phyloP scores from a whole-genome alignment of 2,797 vertebrate genomes.

The Tadarida brasiliensis region DNA sequence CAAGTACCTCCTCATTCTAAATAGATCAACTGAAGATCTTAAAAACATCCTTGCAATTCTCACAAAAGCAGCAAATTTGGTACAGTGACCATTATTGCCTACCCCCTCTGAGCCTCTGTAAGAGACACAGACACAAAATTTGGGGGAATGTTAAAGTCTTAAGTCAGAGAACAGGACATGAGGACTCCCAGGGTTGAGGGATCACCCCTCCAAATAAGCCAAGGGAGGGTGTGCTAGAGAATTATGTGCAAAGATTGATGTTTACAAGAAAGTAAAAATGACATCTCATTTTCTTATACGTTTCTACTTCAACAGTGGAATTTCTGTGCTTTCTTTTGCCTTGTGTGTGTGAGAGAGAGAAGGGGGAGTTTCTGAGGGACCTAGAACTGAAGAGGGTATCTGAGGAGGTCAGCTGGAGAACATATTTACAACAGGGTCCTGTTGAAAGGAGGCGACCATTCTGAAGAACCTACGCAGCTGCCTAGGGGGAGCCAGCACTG shows the following conservation, averaged over 20 bases:
- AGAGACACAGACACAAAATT: neutral
- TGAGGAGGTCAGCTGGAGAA: neutral
- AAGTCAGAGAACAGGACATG: neutral
- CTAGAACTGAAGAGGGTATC: neutral
- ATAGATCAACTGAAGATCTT: neutral
- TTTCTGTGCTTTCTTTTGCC: neutral
- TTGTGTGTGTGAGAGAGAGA: too few relatives aligned
- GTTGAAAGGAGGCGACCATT: neutral
- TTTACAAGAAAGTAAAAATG: neutral
- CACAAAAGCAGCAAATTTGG: neutral
- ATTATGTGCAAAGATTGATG: neutral
- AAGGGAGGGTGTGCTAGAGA: neutral
- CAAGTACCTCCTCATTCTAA: neutral
- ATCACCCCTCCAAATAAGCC: neutral
- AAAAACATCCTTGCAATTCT: neutral
- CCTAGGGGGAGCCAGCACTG: neutral
- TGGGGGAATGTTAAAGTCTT: neutral
- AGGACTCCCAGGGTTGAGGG: neutral
- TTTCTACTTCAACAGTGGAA: neutral
- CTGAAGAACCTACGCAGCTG: neutral
- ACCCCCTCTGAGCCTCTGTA: neutral
- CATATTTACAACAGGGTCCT: neutral
- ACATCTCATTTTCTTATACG: neutral
- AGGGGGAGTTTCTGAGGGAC: neutral
- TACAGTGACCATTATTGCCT: neutral